Evolutionary conservation across 2,113 vertebrate genomes (phyloP).

Genomic region (Marcusenius ussheri): DNA sequence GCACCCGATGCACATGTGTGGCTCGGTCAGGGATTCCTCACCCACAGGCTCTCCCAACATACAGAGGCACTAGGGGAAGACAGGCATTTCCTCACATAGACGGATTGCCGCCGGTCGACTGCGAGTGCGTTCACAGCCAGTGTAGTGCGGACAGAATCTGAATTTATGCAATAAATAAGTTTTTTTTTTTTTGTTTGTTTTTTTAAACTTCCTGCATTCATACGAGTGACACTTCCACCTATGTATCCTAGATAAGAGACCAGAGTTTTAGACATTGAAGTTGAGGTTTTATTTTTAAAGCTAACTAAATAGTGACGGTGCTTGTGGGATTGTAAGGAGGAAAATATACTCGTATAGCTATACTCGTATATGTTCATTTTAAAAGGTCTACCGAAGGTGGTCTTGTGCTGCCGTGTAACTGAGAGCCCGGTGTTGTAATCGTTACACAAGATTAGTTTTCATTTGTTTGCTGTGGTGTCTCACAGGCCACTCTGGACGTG

Average conservation of each 20-base stretch:
- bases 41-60: not conserved
- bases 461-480: slow-evolving; percentile 38
- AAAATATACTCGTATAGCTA: not conserved
- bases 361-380: not conserved
- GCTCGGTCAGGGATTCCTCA: not conserved
- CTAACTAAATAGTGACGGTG: not conserved
- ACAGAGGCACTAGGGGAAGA: not conserved
- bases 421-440: slow-evolving; percentile 26
- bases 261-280: not conserved
- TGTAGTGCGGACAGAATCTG: not conserved
- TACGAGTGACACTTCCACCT: not conserved
- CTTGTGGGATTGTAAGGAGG: not conserved
- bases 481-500: slow-evolving; percentile 87
- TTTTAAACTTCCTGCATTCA: not conserved
- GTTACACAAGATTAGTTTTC: slow-evolving; percentile 48
- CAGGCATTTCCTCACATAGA: not conserved
- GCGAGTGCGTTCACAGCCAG: not conserved
- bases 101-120: not conserved
- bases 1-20: not conserved
- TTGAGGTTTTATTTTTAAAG: not conserved
- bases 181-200: not conserved
- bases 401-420: not conserved
- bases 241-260: not conserved
- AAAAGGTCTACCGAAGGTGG: not conserved
- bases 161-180: not conserved